Evolutionary conservation across 2,888 invertebrate species (phyloP).

Genomic region (Drosophila anceps): DNA sequence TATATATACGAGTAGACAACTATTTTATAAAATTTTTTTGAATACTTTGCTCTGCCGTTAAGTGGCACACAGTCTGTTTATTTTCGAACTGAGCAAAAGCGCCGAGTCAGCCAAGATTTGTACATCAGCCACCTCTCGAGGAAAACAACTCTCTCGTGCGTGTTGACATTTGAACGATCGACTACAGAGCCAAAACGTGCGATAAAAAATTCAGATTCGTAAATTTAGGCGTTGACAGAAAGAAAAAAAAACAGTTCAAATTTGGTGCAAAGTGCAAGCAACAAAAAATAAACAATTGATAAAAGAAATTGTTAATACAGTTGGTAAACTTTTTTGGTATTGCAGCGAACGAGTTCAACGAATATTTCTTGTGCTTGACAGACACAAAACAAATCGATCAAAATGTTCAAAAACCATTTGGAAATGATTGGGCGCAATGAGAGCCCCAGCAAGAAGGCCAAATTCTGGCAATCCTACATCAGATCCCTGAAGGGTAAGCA

Average conservation of each 20-base stretch:
- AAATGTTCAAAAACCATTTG: slow-evolving; percentile 96
- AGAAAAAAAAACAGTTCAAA: slow-evolving; percentile 23
- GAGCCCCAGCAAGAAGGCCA: slow-evolving; percentile 95
- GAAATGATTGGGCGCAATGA: slow-evolving; percentile 97
- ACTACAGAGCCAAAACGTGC: slow-evolving; percentile 54
- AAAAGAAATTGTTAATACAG: slow-evolving; percentile 28
- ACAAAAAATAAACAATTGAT: slow-evolving; percentile 3
- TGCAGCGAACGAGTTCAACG: slow-evolving; percentile 91
- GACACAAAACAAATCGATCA: slow-evolving; percentile 87
- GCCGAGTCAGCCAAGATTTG: slow-evolving; percentile 67
- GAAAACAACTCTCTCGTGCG: slow-evolving; percentile 60
- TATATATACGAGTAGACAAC: slow-evolving; percentile 30
- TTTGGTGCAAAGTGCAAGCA: slow-evolving; percentile 53
- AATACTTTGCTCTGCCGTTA: slow-evolving; percentile 71
- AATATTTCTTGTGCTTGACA: slow-evolving; percentile 81
- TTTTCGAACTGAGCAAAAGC: slow-evolving; percentile 77
- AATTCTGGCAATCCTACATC: slow-evolving; percentile 97
- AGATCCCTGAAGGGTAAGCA: slow-evolving; percentile 94
- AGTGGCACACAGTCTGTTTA: slow-evolving; percentile 80
- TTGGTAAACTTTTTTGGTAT: slow-evolving; percentile 48
- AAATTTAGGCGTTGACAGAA: slow-evolving; percentile 47
- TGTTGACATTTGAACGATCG: slow-evolving; percentile 67
- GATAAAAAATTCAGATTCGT: slow-evolving; percentile 24
- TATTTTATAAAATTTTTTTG: slow-evolving; percentile 60
- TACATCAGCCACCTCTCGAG: slow-evolving; percentile 32